phyloP scores from a whole-genome alignment of 1,140 invertebrate genomes.

The Andricus grossulariae region DNA sequence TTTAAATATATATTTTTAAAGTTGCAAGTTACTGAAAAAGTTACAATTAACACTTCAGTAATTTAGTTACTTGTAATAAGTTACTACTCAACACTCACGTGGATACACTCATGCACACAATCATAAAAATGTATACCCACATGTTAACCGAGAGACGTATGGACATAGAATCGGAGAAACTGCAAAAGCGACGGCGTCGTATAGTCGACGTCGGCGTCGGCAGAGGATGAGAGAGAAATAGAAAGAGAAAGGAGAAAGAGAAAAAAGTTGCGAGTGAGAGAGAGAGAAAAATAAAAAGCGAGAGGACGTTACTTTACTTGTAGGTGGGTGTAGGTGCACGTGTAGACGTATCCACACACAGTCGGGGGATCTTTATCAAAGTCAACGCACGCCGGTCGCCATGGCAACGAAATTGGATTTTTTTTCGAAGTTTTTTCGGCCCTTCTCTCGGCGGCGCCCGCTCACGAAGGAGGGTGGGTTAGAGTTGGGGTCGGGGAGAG shows the following conservation, averaged over 20 bases:
- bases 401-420: conserved; percentile 76
- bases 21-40: no score
- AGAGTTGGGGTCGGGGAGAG: conserved; percentile 32
- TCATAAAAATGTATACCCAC: background rate
- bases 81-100: no score
- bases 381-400: conserved; percentile 73
- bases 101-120: no score
- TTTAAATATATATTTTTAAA: no score
- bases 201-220: conserved; percentile 21
- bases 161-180: conserved; percentile 55
- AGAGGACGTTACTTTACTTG: conserved; percentile 31
- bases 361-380: conserved; percentile 72
- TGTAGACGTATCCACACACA: conserved; percentile 42
- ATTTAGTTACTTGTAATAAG: no score
- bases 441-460: conserved; percentile 53
- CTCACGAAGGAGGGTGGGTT: conserved; percentile 35
- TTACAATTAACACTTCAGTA: no score
- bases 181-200: conserved; percentile 45
- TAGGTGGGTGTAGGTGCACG: conserved; percentile 51
- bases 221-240: conserved; percentile 25
- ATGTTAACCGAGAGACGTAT: background rate
- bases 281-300: conserved; percentile 23
- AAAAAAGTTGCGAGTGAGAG: conserved; percentile 33
- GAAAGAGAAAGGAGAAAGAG: conserved; percentile 19
- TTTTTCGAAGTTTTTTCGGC: conserved; percentile 75